Evolutionary conservation across 2,113 vertebrate genomes (phyloP).

Genomic region (Oncorhynchus tshawytscha): DNA sequence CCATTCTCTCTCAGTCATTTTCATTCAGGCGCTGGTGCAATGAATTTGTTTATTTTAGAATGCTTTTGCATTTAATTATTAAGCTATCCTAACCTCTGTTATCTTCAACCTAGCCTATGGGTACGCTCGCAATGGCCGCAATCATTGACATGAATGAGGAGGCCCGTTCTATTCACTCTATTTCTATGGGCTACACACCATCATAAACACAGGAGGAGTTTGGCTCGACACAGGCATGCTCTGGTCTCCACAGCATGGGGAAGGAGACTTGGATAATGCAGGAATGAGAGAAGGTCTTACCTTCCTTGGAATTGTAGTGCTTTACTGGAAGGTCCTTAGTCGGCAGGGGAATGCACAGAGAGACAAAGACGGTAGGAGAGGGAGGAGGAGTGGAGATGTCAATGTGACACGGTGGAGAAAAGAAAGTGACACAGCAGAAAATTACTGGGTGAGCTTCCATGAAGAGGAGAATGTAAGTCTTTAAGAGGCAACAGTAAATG

Average conservation of each 20-base stretch:
- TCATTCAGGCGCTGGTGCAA: too few species aligned
- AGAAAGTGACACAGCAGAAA: neutral
- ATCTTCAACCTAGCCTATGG: too few species aligned
- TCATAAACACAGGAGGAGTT: conserved; percentile 19
- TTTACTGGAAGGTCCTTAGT: neutral
- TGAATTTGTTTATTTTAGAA: too few species aligned
- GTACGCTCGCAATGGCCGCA: too few species aligned
- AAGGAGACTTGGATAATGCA: neutral
- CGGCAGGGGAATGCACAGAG: neutral
- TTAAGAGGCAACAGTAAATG: neutral
- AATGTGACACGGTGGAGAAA: neutral
- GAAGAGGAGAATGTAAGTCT: neutral
- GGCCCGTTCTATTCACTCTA: too few species aligned
- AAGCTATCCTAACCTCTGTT: too few species aligned
- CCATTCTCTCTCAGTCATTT: too few species aligned
- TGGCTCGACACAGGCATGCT: conserved; percentile 23
- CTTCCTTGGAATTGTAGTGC: neutral
- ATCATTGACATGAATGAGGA: too few species aligned
- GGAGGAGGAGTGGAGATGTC: neutral
- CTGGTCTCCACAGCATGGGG: conserved; percentile 22
- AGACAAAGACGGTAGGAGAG: neutral
- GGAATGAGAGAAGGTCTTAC: neutral
- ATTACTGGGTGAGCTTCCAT: neutral
- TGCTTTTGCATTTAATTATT: too few species aligned
- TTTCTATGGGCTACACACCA: neutral